Conservation (phyloP, 2,888 invertebrate genomes). For the Pristionchus japonicus region DNA sequence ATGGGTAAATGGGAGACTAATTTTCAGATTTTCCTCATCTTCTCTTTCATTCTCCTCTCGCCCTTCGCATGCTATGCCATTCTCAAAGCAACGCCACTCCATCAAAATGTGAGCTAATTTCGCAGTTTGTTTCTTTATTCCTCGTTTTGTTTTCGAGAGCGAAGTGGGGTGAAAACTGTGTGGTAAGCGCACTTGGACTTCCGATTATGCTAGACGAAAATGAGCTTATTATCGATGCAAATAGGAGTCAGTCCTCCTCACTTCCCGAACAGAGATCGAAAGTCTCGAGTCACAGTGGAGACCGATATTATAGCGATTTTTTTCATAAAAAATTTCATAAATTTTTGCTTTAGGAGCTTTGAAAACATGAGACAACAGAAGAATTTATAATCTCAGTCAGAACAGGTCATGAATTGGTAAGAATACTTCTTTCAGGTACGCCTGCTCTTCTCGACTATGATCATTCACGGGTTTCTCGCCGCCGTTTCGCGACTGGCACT, state of each 20-base stretch:
- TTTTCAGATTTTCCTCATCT: neutral
- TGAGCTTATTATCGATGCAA: neutral
- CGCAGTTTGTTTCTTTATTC: neutral
- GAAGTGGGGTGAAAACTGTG: neutral
- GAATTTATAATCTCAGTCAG: too few relatives aligned
- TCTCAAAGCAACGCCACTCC: constrained; percentile 6
- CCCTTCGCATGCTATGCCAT: constrained; percentile 19
- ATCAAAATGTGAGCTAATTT: neutral
- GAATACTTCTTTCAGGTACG: constrained; percentile 4
- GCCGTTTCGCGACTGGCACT: neutral
- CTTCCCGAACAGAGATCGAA: neutral
- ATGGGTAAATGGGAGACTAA: neutral
- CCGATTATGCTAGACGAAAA: neutral
- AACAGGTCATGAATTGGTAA: too few relatives aligned
- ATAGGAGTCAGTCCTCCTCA: neutral
- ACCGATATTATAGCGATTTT: too few relatives aligned
- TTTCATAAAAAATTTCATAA: too few relatives aligned
- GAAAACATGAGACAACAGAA: too few relatives aligned
- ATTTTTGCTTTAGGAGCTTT: too few relatives aligned
- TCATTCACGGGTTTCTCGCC: neutral
- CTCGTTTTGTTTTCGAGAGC: neutral
- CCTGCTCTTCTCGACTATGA: neutral
- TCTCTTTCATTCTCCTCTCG: neutral
- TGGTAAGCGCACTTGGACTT: neutral
- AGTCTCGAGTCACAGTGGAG: neutral